phyloP scores from a whole-genome alignment of 1,140 invertebrate species.

The Lycorma delicatula region DNA sequence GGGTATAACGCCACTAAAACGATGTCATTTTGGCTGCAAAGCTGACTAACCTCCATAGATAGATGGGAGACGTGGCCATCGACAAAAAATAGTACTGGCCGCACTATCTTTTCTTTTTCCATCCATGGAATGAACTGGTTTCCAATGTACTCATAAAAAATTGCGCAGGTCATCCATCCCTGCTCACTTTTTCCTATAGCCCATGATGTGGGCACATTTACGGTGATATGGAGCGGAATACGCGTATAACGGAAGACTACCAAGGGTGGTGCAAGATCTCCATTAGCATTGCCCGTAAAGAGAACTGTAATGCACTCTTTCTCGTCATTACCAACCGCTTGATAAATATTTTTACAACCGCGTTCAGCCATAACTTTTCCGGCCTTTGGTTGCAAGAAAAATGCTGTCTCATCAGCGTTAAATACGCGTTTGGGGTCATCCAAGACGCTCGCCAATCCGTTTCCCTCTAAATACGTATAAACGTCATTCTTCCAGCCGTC shows the following conservation, averaged over 20 bases:
- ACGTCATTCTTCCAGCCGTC: slow-evolving; percentile 31
- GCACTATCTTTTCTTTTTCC: slow-evolving; percentile 30
- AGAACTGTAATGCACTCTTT: slow-evolving; percentile 22
- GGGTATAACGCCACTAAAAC: slow-evolving; percentile 35
- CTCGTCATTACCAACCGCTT: not conserved
- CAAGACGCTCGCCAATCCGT: slow-evolving; percentile 15
- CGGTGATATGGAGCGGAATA: slow-evolving; percentile 9
- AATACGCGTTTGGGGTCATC: slow-evolving; percentile 20
- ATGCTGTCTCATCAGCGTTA: slow-evolving; percentile 22
- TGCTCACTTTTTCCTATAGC: slow-evolving; percentile 27
- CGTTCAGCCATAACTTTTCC: slow-evolving; percentile 14
- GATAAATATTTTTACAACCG: slow-evolving; percentile 11
- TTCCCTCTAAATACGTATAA: slow-evolving; percentile 25
- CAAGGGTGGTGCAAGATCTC: too few species aligned
- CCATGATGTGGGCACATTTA: slow-evolving; percentile 23
- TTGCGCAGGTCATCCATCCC: slow-evolving; percentile 33
- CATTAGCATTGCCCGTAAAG: slow-evolving; percentile 15
- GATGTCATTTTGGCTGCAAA: slow-evolving; percentile 37
- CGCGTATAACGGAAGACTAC: slow-evolving; percentile 12
- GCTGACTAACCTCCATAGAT: slow-evolving; percentile 31
- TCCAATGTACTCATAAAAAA: slow-evolving; percentile 33
- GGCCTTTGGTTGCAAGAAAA: slow-evolving; percentile 16
- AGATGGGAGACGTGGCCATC: slow-evolving; percentile 38
- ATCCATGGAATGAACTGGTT: slow-evolving; percentile 32
- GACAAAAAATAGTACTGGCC: slow-evolving; percentile 36